Percentiles rank a stretch among this genome's conserved stretches.
Conservation (phyloP, 1,140 invertebrate species). For the Pseudobourletiella spinata region DNA sequence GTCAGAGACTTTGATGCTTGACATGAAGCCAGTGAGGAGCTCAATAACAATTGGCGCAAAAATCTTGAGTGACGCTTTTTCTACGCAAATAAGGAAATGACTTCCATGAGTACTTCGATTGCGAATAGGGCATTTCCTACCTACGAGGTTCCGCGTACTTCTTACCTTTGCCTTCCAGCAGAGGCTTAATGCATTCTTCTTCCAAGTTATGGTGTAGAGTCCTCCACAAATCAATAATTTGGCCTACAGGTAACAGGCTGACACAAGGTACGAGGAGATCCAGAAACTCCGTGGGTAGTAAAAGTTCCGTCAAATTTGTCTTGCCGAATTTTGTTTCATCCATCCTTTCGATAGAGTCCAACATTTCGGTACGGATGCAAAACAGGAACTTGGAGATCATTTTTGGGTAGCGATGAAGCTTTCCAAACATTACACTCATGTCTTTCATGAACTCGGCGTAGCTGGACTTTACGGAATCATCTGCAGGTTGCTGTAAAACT, state of each 20-base stretch:
- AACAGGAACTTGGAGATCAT: slow-evolving; percentile 25
- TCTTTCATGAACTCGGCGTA: slow-evolving; percentile 22
- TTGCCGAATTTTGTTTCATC: background rate
- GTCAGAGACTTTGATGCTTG: slow-evolving; percentile 26
- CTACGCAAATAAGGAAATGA: background rate
- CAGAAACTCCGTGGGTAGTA: slow-evolving; percentile 23
- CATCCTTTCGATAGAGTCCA: background rate
- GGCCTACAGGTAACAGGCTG: slow-evolving; percentile 17
- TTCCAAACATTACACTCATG: slow-evolving; percentile 22
- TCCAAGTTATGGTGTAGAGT: slow-evolving; percentile 29
- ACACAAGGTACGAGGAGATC: slow-evolving; percentile 7
- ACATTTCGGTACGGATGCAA: slow-evolving; percentile 10
- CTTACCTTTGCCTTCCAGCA: too few relatives aligned
- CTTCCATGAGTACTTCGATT: background rate
- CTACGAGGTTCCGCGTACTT: too few relatives aligned
- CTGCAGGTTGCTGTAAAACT: background rate
- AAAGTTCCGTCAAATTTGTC: background rate
- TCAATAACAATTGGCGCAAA: slow-evolving; percentile 17
- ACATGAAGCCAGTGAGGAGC: slow-evolving; percentile 18
- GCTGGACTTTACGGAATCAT: background rate
- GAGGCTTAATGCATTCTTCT: slow-evolving; percentile 28
- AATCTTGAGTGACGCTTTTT: background rate
- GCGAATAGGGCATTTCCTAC: too few relatives aligned
- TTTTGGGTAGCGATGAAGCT: slow-evolving; percentile 27
- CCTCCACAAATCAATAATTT: slow-evolving; percentile 31